Base-by-base conservation (phyloP, 2,113 vertebrate species). In the Vidua chalybeata region DNA sequence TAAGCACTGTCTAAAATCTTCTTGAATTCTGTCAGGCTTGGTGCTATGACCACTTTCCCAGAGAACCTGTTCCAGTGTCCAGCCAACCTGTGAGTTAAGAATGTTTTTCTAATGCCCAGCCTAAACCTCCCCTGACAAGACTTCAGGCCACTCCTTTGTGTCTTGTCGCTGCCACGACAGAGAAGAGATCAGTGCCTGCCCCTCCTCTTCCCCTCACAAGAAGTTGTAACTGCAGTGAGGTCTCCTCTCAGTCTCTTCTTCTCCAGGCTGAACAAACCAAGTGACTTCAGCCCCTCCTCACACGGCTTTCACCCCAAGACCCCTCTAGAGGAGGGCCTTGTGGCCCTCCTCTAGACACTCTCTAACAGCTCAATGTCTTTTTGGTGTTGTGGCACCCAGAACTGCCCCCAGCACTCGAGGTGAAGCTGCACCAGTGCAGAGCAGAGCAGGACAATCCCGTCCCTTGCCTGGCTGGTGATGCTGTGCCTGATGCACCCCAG, bases 41-140 rank as follows among this genome's bases (percentile, higher is more conserved):
- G 17, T 49, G 35, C 49, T 56, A 14, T 64, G 51, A 56, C 17
- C 14, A 31, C 6, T 64, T 43, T 3, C 20, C 14, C 13, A 22
- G 15, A 8, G 43, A 56, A 6, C 5, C 14, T 49, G 11, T 33
- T 43, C 23, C 17, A 43, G 35, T 35, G 31, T 5, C 35, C 13
- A 31, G 1, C 1, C 9, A 35, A 0, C 2, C 9, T 26, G 11
- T 51, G 21, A 3, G 2, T 15, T 12, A 48, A 49, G 6, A 48
- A 63, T 0, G 1, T 12, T 48, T 41, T 71, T 16, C 30, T 63
- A 17, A 35, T 9, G 37, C 1, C 7, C 26, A 58, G 1, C 18
- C 3, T 51, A 58, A 27, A 37, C 22, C 15, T 58, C 6, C 4
- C 4, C 12, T 80, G 43, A 19, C 12, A 45, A 3, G 3, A 3